Evolutionary conservation across 2,888 invertebrate species (phyloP).

Genomic region (Atherix ibis): DNA sequence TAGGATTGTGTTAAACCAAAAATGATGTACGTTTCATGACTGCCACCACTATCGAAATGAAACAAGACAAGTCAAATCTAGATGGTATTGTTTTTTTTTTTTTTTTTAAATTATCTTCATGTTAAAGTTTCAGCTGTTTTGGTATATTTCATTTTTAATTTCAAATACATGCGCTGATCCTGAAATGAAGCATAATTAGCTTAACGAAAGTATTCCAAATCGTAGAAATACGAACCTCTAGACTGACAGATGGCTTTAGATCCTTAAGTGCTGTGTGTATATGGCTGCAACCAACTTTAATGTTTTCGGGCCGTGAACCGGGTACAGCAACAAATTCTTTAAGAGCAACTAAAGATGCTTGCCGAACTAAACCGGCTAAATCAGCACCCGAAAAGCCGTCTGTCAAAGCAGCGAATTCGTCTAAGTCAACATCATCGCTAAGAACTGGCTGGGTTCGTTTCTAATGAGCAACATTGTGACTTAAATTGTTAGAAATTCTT

Average conservation of each 20-base stretch:
- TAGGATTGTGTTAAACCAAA: too few species aligned
- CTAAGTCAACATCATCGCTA: constrained; percentile 58
- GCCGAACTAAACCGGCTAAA: constrained; percentile 73
- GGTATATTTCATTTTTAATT: constrained; percentile 51
- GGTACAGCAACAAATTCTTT: constrained; percentile 53
- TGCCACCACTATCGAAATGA: too few species aligned
- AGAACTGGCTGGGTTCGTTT: constrained; percentile 42
- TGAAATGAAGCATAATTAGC: too few species aligned
- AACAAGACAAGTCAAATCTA: too few species aligned
- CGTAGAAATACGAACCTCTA: too few species aligned
- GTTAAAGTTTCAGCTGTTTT: too few species aligned
- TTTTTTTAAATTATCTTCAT: too few species aligned
- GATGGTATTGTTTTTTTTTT: too few species aligned
- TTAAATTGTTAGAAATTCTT: background rate
- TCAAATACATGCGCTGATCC: constrained; percentile 64
- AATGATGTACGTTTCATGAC: too few species aligned
- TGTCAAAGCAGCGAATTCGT: constrained; percentile 48
- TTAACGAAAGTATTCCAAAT: too few species aligned
- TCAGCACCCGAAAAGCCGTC: constrained; percentile 90
- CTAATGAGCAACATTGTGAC: background rate
- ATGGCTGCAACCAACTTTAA: constrained; percentile 51
- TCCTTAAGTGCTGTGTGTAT: constrained; percentile 61
- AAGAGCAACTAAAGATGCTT: constrained; percentile 68
- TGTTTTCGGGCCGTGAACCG: constrained; percentile 33
- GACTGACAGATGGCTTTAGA: constrained; percentile 74